Evolutionary conservation across 2,888 invertebrate species (phyloP).

Genomic region (Listrodromus nycthemerus): DNA sequence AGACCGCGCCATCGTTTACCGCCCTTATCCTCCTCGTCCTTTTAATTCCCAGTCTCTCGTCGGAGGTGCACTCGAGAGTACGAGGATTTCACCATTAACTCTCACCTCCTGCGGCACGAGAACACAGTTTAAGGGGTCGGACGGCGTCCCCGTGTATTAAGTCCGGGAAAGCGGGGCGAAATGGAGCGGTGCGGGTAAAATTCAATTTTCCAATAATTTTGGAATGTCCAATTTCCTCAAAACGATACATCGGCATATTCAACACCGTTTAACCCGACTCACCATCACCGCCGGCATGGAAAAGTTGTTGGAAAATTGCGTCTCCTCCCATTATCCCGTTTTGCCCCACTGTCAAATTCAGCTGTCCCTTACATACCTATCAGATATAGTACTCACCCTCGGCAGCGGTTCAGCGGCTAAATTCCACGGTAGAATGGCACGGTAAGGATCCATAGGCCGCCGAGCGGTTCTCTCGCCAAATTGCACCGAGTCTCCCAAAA

Average conservation of each 20-base stretch:
- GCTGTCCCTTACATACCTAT: background rate
- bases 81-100: conserved; percentile 38
- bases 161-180: background rate
- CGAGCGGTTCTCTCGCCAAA: conserved; percentile 56
- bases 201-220: no score
- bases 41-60: background rate
- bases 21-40: conserved; percentile 35
- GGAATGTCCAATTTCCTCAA: no score
- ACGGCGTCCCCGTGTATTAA: conserved; percentile 18
- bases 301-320: no score
- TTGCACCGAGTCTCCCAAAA: conserved; percentile 59
- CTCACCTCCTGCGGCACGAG: conserved; percentile 21
- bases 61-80: conserved; percentile 32
- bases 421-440: conserved; percentile 30
- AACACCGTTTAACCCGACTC: no score
- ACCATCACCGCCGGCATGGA: no score
- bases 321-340: no score
- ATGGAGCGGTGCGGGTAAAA: no score
- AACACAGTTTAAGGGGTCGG: background rate
- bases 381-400: conserved; percentile 38
- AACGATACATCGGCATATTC: no score
- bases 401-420: conserved; percentile 27
- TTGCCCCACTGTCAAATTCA: no score
- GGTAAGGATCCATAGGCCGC: conserved; percentile 29
- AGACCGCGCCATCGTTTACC: background rate